These are phyloP conservation scores for Phyllotreta cruciferae DNA, from an alignment of 2,888 invertebrate species.

Conservation along the genomic window DNA sequence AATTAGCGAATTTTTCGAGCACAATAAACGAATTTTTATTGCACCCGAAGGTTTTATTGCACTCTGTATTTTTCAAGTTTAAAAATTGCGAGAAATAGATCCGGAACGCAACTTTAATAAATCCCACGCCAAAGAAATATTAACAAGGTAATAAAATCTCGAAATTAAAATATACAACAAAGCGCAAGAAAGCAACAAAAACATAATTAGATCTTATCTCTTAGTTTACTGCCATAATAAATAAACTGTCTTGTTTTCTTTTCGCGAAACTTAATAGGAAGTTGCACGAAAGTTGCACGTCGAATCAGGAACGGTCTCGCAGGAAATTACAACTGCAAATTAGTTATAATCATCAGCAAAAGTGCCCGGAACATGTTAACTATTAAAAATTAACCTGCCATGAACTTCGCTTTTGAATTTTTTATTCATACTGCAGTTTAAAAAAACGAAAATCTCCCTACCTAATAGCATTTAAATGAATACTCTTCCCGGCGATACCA, in stretches of 20 bases:
- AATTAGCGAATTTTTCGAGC: constrained; percentile 8
- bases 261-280: neutral
- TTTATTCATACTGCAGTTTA: too few species aligned
- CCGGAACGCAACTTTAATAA: too few species aligned
- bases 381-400: too few species aligned
- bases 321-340: neutral
- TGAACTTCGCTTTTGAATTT: too few species aligned
- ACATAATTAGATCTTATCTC: constrained; percentile 6
- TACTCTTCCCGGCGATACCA: too few species aligned
- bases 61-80: constrained; percentile 2
- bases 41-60: too few species aligned
- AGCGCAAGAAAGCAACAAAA: constrained; percentile 1
- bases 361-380: too few species aligned
- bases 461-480: too few species aligned
- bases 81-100: neutral
- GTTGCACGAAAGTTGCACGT: neutral
- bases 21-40: too few species aligned
- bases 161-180: constrained; percentile 7
- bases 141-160: neutral
- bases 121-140: too few species aligned
- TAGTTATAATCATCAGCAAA: too few species aligned
- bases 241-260: constrained; percentile 1
- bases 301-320: neutral
- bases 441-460: too few species aligned
- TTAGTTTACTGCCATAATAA: constrained; percentile 4